Percentiles rank a stretch among this genome's conserved stretches.
Evolutionary conservation across 2,797 vertebrate species (phyloP).

Genomic region (Pipistrellus kuhlii): DNA sequence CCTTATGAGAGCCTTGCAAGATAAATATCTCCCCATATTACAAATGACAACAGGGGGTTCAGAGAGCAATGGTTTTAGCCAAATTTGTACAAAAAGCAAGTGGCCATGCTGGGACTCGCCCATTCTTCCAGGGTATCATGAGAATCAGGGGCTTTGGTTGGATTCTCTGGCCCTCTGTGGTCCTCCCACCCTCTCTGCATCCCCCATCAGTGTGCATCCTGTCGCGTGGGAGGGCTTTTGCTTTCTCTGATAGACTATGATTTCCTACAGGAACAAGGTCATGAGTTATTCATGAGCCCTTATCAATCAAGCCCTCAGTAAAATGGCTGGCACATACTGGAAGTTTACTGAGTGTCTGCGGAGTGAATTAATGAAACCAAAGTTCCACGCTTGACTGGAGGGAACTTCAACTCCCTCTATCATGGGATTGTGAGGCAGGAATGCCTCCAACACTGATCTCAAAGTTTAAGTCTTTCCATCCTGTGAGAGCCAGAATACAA

Average conservation of each 20-base stretch:
- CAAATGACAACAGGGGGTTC: background rate
- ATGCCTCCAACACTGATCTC: background rate
- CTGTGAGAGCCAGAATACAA: background rate
- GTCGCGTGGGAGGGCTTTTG: background rate
- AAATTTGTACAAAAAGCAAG: background rate
- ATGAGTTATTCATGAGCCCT: background rate
- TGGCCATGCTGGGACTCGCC: background rate
- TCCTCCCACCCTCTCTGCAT: background rate
- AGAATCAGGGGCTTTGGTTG: background rate
- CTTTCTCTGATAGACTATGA: background rate
- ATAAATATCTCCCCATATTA: background rate
- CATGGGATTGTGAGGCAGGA: background rate
- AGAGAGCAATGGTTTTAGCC: background rate
- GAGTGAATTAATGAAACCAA: slow-evolving; percentile 50
- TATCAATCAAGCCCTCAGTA: background rate
- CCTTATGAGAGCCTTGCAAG: background rate
- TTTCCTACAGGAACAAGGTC: slow-evolving; percentile 16
- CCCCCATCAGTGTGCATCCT: background rate
- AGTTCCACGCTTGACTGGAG: background rate
- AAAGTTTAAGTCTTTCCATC: background rate
- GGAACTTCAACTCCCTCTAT: background rate
- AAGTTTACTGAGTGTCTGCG: background rate
- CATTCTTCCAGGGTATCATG: background rate
- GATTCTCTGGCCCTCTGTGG: background rate
- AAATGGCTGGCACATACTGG: background rate